Percentiles rank a stretch among this genome's conserved stretches.
phyloP scores from a whole-genome alignment of 2,797 vertebrate species.

The Mallotus villosus region DNA sequence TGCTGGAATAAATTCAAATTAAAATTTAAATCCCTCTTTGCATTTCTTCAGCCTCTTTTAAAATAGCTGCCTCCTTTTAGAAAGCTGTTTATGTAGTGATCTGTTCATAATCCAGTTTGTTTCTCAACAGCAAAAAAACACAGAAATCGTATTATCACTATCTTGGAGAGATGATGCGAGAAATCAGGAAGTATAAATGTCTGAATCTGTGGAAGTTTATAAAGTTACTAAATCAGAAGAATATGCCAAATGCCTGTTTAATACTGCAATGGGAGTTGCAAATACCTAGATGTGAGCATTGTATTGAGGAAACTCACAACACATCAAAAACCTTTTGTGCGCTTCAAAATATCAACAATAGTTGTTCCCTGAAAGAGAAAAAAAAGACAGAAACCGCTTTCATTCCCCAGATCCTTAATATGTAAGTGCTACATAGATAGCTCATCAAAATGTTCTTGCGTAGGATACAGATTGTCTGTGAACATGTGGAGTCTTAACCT shows the following conservation, averaged over 20 bases:
- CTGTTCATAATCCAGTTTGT: conserved; percentile 90
- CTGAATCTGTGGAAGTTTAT: conserved; percentile 80
- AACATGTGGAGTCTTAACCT: conserved; percentile 55
- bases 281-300: conserved; percentile 64
- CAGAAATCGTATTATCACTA: conserved; percentile 88
- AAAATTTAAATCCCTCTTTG: conserved; percentile 91
- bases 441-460: conserved; percentile 44
- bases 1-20: conserved; percentile 91
- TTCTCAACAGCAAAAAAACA: conserved; percentile 86
- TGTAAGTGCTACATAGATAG: conserved; percentile 4
- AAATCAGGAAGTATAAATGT: conserved; percentile 82
- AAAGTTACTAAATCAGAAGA: conserved; percentile 76
- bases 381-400: conserved; percentile 39
- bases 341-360: conserved; percentile 47
- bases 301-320: conserved; percentile 55
- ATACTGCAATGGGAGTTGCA: conserved; percentile 75
- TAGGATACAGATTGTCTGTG: conserved; percentile 44
- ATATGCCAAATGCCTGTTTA: conserved; percentile 67
- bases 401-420: conserved; percentile 17
- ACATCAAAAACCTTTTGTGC: conserved; percentile 63
- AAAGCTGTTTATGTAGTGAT: conserved; percentile 91
- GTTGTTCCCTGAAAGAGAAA: conserved; percentile 43
- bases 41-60: conserved; percentile 89
- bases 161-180: conserved; percentile 86
- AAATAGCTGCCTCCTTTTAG: conserved; percentile 89